These are phyloP conservation scores for Mus caroli DNA, from an alignment of 2,797 vertebrate species.

Conservation along the genomic window DNA sequence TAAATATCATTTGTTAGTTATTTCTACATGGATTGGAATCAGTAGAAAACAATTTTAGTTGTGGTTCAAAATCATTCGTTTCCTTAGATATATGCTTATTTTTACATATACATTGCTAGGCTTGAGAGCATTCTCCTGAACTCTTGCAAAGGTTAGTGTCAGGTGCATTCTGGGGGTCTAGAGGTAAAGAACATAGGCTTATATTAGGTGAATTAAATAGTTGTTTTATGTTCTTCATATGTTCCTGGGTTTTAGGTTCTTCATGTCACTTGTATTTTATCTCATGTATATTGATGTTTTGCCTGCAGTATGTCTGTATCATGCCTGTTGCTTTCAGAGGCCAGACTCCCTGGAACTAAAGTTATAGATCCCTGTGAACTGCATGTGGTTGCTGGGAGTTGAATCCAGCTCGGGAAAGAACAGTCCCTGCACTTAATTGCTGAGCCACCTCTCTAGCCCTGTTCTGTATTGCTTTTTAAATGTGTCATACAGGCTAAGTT, in stretches of 20 bases:
- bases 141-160: conserved; percentile 10
- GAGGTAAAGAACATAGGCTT: conserved; percentile 1
- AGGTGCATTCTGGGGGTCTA: neutral
- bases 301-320: neutral
- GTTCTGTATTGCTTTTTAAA: conserved; percentile 10
- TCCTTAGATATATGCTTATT: neutral
- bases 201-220: neutral
- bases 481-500: neutral
- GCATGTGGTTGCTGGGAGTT: neutral
- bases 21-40: conserved; percentile 21
- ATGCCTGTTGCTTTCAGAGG: neutral
- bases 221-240: neutral
- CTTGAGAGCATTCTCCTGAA: neutral
- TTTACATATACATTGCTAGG: neutral
- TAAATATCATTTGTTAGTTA: conserved; percentile 21
- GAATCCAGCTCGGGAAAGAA: neutral
- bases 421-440: too few species aligned
- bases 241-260: neutral
- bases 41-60: conserved; percentile 34
- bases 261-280: neutral
- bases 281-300: neutral
- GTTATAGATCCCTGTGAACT: neutral
- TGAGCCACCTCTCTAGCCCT: neutral
- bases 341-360: neutral
- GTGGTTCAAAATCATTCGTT: conserved; percentile 21